These are phyloP conservation scores for Acholoe squamosa DNA, from an alignment of 2,888 invertebrate species.

Conservation along the genomic window DNA sequence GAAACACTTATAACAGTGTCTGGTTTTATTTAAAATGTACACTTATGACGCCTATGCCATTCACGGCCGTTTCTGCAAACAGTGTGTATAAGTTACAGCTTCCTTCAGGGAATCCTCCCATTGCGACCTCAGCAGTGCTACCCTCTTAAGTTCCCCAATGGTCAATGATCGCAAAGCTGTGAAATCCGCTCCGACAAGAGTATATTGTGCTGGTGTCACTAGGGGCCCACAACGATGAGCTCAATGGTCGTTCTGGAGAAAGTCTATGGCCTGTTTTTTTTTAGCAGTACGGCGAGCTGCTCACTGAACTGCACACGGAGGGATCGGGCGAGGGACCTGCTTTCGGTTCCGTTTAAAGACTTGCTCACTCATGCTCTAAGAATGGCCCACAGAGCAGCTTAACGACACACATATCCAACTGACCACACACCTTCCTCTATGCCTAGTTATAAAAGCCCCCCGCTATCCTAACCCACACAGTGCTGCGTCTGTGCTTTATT, in stretches of 20 bases:
- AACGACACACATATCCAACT: neutral
- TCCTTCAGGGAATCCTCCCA: neutral
- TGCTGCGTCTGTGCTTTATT: too few species aligned
- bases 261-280: neutral
- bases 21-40: neutral
- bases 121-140: neutral
- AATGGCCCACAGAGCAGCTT: slow-evolving; percentile 19
- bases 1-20: neutral
- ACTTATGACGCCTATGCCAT: neutral
- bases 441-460: too few species aligned
- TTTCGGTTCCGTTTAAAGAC: neutral
- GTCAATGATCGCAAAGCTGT: slow-evolving; percentile 16
- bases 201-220: slow-evolving; percentile 15
- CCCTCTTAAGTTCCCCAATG: neutral
- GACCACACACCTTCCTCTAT: too few species aligned
- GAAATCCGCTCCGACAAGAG: slow-evolving; percentile 11
- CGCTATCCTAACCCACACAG: too few species aligned
- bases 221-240: slow-evolving; percentile 13
- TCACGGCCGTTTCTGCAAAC: too few species aligned
- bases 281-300: slow-evolving; percentile 1
- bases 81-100: neutral
- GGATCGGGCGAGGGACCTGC: slow-evolving; percentile 12
- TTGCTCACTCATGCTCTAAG: neutral
- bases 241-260: slow-evolving; percentile 8
- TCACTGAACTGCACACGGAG: slow-evolving; percentile 27